Base-by-base conservation (phyloP, 2,113 vertebrate genomes). In the Scopus umbretta region DNA sequence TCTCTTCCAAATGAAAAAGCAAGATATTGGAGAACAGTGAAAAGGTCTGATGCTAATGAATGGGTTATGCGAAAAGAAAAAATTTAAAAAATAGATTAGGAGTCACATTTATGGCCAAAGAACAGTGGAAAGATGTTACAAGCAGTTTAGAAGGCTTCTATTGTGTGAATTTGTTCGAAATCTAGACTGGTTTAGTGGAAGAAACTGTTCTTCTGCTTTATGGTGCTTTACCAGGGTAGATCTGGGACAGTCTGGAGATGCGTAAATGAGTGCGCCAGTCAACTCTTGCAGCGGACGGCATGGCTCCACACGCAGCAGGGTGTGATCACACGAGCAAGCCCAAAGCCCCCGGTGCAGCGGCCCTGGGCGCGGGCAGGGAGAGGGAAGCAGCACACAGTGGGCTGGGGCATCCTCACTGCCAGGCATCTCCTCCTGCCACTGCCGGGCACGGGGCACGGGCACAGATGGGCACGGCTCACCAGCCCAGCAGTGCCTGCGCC, bases 341-440 rank as follows among this genome's bases (percentile, higher is more conserved):
- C 4, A 1, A 9, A 49, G 34, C 26, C 13, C 34, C 34, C 6
- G 6, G 25, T 10, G 2, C 23, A 11, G 71, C 11, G 2, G 25
- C 25, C 73, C 72, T 1, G 36, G 47, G n/a, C 13, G 3, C 3
- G 4, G 59, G 45, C 45, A 63, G 45, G 32, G 73, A 1, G 6
- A 36, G 56, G 26, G 43, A 16, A 78, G 55, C 42, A 13, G 73
- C 40, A 1, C 1, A 6, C 40, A 21, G 72, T 12, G 5, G 36
- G 70, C 50, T 23, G 70, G 70, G 36, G 8, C 1, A 1, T 40
- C 70, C 70, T 30, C 20, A 3, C 49, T 32, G 49, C 26, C 3
- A 17, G n/a, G 11, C 66, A 27, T 9, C 49, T 38, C 34, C n/a
- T 71, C n/a, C 47, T 6, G n/a, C 47, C 7, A 1, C 47, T 38